phyloP scores from a whole-genome alignment of 1,140 invertebrate genomes.

The Hyles vespertilio region DNA sequence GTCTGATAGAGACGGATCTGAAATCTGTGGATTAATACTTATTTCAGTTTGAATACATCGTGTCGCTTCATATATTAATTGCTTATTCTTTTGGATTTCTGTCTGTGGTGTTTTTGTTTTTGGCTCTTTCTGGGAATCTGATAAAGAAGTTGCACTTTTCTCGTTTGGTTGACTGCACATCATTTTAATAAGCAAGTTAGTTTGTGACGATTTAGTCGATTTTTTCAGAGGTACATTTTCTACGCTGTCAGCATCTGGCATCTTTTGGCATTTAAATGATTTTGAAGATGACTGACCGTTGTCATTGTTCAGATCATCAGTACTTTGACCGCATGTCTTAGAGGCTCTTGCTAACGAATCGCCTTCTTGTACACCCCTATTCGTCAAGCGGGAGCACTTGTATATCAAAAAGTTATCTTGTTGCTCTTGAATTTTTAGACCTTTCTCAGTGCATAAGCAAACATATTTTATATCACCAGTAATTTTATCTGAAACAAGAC shows the following conservation, averaged over 20 bases:
- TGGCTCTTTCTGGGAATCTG: constrained; percentile 17
- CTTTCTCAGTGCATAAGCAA: constrained; percentile 48
- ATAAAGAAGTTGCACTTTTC: constrained; percentile 18
- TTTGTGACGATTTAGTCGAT: constrained; percentile 52
- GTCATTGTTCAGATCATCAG: neutral
- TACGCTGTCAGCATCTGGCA: constrained; percentile 8
- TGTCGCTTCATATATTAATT: constrained; percentile 36
- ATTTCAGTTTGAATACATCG: constrained; percentile 61
- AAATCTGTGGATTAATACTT: constrained; percentile 58
- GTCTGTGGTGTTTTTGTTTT: neutral
- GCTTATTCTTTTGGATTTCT: constrained; percentile 14
- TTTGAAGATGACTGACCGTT: neutral
- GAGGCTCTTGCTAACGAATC: neutral
- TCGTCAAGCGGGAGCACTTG: constrained; percentile 50
- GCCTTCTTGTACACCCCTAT: constrained; percentile 12
- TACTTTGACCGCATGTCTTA: neutral
- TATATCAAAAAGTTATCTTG: constrained; percentile 55
- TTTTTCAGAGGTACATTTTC: constrained; percentile 19
- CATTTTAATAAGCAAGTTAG: constrained; percentile 36
- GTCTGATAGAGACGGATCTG: constrained; percentile 54
- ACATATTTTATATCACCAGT: constrained; percentile 52
- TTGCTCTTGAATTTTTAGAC: constrained; percentile 19
- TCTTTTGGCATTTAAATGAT: neutral
- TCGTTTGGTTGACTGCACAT: constrained; percentile 21
- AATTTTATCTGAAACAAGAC: constrained; percentile 23